Evolutionary conservation across 1,140 invertebrate species (phyloP).

Genomic region (Ips typographus): DNA sequence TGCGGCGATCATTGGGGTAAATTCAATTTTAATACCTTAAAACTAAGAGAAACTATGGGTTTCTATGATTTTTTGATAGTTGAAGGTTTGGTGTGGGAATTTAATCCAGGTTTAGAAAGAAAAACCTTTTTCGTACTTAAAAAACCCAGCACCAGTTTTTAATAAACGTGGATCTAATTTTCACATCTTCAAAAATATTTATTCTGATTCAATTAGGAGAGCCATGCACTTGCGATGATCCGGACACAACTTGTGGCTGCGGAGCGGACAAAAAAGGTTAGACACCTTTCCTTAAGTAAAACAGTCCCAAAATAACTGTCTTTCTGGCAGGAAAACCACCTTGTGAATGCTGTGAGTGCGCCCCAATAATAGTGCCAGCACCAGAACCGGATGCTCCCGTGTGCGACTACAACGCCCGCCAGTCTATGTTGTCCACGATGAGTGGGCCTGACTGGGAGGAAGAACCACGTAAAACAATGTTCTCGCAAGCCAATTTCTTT

Average conservation of each 20-base stretch:
- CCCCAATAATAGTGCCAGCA: background rate
- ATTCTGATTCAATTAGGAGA: background rate
- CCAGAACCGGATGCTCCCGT: background rate
- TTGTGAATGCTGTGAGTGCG: conserved; percentile 20
- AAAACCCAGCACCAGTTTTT: too few species aligned
- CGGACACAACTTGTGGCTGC: conserved; percentile 14
- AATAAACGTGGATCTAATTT: too few species aligned
- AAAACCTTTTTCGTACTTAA: too few species aligned
- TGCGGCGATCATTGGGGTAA: conserved; percentile 24
- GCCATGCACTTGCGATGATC: conserved; percentile 20
- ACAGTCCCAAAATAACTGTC: background rate
- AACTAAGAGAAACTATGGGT: too few species aligned
- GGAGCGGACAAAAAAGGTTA: conserved; percentile 13
- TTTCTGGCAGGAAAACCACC: conserved; percentile 3
- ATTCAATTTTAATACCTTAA: too few species aligned
- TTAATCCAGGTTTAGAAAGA: too few species aligned
- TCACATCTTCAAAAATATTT: too few species aligned
- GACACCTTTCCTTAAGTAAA: background rate
- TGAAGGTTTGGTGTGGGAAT: too few species aligned
- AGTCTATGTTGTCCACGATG: background rate
- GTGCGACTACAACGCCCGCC: background rate
- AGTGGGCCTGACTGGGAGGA: background rate
- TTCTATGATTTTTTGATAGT: too few species aligned
- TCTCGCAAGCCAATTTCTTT: background rate
- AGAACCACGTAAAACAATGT: conserved; percentile 3